Conservation (phyloP, 2,113 vertebrate genomes). For the Azemiops feae region DNA sequence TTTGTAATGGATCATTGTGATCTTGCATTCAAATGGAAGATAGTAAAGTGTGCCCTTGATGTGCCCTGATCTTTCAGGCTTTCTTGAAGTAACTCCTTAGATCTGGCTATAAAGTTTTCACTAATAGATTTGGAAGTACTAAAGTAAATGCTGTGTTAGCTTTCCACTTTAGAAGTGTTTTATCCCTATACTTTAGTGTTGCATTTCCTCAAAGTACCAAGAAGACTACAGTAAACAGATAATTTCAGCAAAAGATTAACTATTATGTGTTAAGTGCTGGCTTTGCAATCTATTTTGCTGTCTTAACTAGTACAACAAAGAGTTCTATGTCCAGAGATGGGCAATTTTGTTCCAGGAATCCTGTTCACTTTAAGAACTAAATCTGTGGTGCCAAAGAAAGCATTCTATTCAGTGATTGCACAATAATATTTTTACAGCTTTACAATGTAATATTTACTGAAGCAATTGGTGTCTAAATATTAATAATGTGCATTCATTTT, state of each 20-base stretch:
- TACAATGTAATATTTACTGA: not conserved
- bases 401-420: not conserved
- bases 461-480: not conserved
- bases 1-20: not conserved
- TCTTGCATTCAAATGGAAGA: not conserved
- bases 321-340: not conserved
- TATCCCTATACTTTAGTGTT: not conserved
- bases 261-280: not conserved
- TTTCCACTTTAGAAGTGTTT: not conserved
- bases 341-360: not conserved
- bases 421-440: not conserved
- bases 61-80: not conserved
- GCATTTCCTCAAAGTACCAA: not conserved
- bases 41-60: not conserved
- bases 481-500: not conserved
- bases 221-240: not conserved
- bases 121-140: not conserved
- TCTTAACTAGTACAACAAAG: not conserved
- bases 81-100: not conserved
- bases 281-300: not conserved
- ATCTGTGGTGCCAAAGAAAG: not conserved
- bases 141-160: not conserved
- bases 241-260: not conserved
- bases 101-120: not conserved
- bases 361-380: not conserved